Evolutionary conservation across 2,113 vertebrate genomes (phyloP).

Genomic region (Tragelaphus imberbis): DNA sequence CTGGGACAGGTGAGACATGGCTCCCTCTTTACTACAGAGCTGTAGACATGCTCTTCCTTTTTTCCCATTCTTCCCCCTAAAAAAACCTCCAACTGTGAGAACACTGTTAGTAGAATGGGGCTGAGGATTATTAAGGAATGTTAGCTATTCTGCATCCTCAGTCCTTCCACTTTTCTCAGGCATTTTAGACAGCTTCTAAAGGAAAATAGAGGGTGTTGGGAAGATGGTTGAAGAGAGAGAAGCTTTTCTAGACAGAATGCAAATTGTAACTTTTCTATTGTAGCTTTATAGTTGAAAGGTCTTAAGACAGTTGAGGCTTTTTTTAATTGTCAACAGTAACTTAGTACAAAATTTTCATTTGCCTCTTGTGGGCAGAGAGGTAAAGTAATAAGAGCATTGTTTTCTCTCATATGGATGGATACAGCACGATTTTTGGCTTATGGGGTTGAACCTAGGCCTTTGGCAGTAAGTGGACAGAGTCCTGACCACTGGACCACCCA

Average conservation of each 20-base stretch:
- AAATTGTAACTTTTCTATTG: neutral
- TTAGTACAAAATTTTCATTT: neutral
- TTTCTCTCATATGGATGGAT: neutral
- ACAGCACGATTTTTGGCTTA: neutral
- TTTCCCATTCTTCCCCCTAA: neutral
- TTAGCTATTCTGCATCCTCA: neutral
- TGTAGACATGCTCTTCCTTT: neutral
- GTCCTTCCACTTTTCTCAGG: neutral
- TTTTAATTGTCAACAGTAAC: neutral
- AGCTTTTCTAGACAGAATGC: neutral
- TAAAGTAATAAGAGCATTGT: neutral
- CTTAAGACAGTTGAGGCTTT: neutral
- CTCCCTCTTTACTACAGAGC: neutral
- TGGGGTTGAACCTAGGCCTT: neutral
- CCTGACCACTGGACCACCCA: neutral
- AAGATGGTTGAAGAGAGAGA: neutral
- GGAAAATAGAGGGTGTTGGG: neutral
- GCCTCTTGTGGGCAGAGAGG: neutral
- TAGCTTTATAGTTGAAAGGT: neutral
- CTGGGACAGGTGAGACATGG: constrained; percentile 88
- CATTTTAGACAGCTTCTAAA: neutral
- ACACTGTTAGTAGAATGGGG: neutral
- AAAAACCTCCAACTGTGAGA: neutral
- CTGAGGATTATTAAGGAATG: neutral
- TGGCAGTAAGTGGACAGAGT: neutral